phyloP scores from a whole-genome alignment of 2,797 vertebrate genomes.

The Peromyscus attwateri region DNA sequence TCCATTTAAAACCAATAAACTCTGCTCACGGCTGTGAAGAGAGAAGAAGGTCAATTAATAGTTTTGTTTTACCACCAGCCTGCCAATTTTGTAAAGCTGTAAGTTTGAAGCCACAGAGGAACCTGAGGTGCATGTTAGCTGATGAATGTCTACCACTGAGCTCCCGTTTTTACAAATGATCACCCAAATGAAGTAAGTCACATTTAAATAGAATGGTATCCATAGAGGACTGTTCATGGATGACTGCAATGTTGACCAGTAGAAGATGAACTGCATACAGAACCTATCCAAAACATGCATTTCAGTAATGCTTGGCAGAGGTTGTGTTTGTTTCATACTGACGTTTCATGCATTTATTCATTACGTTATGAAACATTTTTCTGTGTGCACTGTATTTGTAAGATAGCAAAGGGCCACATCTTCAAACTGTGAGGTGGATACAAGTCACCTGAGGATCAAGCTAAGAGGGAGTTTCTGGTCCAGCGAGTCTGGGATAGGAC shows the following conservation, averaged over 20 bases:
- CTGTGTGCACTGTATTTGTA: background rate
- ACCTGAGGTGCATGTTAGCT: background rate
- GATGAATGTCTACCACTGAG: background rate
- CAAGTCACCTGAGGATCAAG: background rate
- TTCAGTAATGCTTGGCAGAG: background rate
- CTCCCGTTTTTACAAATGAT: constrained; percentile 21
- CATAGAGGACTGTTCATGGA: background rate
- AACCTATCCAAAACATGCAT: background rate
- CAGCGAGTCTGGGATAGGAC: background rate
- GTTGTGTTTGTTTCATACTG: background rate
- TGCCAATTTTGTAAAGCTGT: constrained; percentile 48
- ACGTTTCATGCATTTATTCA: constrained; percentile 15
- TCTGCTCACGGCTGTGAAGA: background rate
- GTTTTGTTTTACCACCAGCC: constrained; percentile 24
- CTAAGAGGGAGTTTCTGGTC: background rate
- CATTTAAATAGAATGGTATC: background rate
- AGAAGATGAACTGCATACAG: background rate
- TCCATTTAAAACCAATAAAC: constrained; percentile 68
- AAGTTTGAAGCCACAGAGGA: constrained; percentile 1
- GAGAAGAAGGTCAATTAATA: constrained; percentile 54
- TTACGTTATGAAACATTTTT: background rate
- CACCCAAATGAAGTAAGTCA: constrained; percentile 18
- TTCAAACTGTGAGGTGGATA: background rate
- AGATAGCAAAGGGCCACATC: background rate
- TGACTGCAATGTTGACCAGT: background rate